A percentile compares a stretch with the other conserved stretches of the same genome.
Conservation (phyloP, 2,888 invertebrate genomes). For the Pinctada fucata region DNA sequence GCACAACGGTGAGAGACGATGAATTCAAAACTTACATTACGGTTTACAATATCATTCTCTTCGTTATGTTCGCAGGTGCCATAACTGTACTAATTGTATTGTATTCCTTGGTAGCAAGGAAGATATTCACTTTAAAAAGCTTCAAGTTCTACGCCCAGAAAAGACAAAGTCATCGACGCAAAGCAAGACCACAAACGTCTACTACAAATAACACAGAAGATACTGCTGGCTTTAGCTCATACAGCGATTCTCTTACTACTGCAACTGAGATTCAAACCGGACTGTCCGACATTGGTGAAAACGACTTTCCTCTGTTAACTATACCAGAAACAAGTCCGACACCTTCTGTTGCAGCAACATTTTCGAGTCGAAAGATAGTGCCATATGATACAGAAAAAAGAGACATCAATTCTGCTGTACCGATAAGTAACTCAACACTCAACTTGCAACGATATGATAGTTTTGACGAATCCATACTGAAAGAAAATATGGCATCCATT, state of each 20-base stretch:
- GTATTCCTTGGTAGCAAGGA: conserved; percentile 55
- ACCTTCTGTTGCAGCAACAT: conserved; percentile 1
- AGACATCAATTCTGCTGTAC: neutral
- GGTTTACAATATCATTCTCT: conserved; percentile 54
- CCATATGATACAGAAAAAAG: conserved; percentile 5
- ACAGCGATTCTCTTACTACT: conserved; percentile 1
- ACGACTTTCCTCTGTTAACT: conserved; percentile 2
- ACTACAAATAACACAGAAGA: conserved; percentile 17
- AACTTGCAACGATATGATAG: too few relatives aligned
- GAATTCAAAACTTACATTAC: conserved; percentile 50
- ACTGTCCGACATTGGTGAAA: conserved; percentile 15
- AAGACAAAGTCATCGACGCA: neutral
- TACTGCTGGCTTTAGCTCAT: conserved; percentile 12
- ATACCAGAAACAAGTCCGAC: conserved; percentile 21
- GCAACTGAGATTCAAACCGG: neutral
- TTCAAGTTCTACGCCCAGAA: conserved; percentile 36
- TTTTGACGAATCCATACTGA: neutral
- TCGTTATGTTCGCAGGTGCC: conserved; percentile 52
- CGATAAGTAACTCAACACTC: too few relatives aligned
- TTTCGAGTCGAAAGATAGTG: conserved; percentile 12
- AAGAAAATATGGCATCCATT: conserved; percentile 6
- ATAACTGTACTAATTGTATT: conserved; percentile 47
- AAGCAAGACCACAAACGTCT: conserved; percentile 4
- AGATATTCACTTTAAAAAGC: conserved; percentile 42
- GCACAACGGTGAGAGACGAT: conserved; percentile 53